Evolutionary conservation across 2,797 vertebrate species (phyloP), one percentile per base, ranked within the genome.

Genomic region (Microcaecilia unicolor): DNA sequence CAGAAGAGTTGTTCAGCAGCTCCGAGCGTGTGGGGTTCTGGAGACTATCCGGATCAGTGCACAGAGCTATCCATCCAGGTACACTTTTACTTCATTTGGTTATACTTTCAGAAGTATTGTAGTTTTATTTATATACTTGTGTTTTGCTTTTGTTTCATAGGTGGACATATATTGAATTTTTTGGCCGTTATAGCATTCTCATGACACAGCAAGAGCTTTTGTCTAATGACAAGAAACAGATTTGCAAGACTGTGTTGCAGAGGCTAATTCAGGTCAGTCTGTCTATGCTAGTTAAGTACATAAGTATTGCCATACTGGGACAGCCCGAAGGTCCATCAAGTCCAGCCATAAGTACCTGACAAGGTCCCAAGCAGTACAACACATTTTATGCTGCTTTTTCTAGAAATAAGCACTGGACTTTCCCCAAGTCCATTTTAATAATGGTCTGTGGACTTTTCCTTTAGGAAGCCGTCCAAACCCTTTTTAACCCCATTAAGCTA

Each of bases 21-120:
- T 99, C 51, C 76, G 95, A 52, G 96, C 96, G 10, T 99, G 96
- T 10, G 96, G 96, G 4, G 90, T 99, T 37, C 63, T 99, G 54
- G 96, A 99, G 76, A 99, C 96, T 0, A 98, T 99, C 54, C 88
- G 81, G 10, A 95, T 99, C 58, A 93, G 95, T 30, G 89, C 96
- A 1, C 94, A 98, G 76, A 98, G 96, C 63, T 99, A 98, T 59
- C 96, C 95, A 0, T 98, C 95, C 66, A 93, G 96, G 96, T 96
- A 44, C 17, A 15, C 23, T n/a, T 31, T 6, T 2, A 11, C 33
- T 14, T 28, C 6, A 20, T 1, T 20, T 8, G 20, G 5, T 20
- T 20, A n/a, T n/a, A n/a, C n/a, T n/a, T n/a, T n/a, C n/a, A n/a
- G n/a, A n/a, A n/a, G n/a, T n/a, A n/a, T n/a, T n/a, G n/a, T n/a